Conservation (phyloP, 2,888 invertebrate genomes). For the Conchocele bisecta region DNA sequence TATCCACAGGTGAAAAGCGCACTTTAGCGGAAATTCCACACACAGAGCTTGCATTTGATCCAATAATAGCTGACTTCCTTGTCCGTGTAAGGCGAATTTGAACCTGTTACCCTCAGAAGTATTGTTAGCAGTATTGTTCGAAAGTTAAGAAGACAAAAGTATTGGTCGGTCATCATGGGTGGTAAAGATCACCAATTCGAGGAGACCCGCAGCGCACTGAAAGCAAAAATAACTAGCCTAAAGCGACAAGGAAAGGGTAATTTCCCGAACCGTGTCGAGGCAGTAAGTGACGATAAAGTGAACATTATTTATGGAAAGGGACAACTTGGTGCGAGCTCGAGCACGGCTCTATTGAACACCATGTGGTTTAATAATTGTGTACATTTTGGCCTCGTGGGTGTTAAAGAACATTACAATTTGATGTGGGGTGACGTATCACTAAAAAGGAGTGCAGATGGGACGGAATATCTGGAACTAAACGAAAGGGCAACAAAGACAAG, state of each 20-base stretch:
- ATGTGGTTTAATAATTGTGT: neutral
- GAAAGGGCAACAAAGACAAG: neutral
- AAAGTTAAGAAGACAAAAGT: too few relatives aligned
- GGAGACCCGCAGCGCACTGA: too few relatives aligned
- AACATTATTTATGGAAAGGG: neutral
- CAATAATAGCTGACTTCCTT: too few relatives aligned
- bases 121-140: too few relatives aligned
- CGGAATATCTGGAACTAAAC: neutral
- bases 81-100: too few relatives aligned
- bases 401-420: neutral
- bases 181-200: too few relatives aligned
- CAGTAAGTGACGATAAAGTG: neutral
- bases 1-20: too few relatives aligned
- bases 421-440: neutral
- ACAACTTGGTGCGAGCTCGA: too few relatives aligned
- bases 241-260: neutral
- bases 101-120: too few relatives aligned
- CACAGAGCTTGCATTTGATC: too few relatives aligned
- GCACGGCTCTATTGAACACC: neutral
- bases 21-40: too few relatives aligned
- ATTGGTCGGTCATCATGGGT: too few relatives aligned
- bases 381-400: neutral
- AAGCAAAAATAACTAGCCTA: neutral
- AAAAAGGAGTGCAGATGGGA: neutral
- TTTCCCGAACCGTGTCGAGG: neutral